phyloP scores from a whole-genome alignment of 2,888 invertebrate genomes.

The Acholoe squamosa region DNA sequence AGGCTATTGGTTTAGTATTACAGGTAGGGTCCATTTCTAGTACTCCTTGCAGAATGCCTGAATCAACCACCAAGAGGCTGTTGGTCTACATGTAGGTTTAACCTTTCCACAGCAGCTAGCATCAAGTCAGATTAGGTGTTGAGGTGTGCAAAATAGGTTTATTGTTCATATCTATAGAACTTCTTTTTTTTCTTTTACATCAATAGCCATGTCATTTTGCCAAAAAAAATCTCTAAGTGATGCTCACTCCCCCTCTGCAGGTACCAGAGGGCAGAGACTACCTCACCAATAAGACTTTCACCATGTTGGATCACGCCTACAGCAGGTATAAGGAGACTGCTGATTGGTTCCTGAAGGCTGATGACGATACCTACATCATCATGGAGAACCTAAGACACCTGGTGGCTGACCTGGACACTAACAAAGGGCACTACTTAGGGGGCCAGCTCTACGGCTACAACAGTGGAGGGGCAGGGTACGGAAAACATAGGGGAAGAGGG shows the following conservation, averaged over 20 bases:
- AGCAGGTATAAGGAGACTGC: not conserved
- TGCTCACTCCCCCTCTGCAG: not conserved
- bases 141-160: too few relatives aligned
- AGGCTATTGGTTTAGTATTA: too few relatives aligned
- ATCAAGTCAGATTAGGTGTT: too few relatives aligned
- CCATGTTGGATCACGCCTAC: conserved; percentile 27
- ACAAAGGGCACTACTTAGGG: not conserved
- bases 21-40: too few relatives aligned
- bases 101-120: too few relatives aligned
- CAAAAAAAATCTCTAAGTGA: too few relatives aligned
- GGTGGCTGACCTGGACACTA: not conserved
- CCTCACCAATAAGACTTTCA: conserved; percentile 22
- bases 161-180: too few relatives aligned
- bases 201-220: too few relatives aligned
- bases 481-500: too few relatives aligned
- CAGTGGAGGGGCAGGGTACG: conserved; percentile 18
- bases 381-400: conserved; percentile 24
- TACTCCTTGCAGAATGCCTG: not conserved
- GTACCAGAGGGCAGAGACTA: not conserved
- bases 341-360: conserved; percentile 45
- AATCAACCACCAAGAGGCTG: not conserved
- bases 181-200: too few relatives aligned
- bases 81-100: too few relatives aligned
- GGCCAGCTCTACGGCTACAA: not conserved
- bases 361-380: conserved; percentile 5